Conservation (phyloP, 2,888 invertebrate genomes). For the Drosophila anomelani region DNA sequence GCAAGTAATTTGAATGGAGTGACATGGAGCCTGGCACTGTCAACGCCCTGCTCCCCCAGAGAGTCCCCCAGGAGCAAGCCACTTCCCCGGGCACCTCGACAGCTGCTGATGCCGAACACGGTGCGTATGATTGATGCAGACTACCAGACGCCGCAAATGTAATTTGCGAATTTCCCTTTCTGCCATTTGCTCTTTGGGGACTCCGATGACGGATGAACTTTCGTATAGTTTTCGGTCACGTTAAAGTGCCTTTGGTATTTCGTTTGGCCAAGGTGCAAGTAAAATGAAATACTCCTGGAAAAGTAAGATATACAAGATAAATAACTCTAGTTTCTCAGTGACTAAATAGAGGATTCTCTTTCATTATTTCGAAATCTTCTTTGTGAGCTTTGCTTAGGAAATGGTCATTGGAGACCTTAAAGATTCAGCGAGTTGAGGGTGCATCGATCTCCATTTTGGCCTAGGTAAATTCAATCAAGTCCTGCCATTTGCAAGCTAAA, state of each 20-base stretch:
- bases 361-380: too few relatives aligned
- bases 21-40: slow-evolving; percentile 38
- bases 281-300: slow-evolving; percentile 3
- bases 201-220: slow-evolving; percentile 61
- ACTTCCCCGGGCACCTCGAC: slow-evolving; percentile 44
- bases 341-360: too few relatives aligned
- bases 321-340: too few relatives aligned
- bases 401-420: not conserved
- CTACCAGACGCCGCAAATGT: slow-evolving; percentile 67
- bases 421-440: not conserved
- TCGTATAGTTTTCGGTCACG: slow-evolving; percentile 53
- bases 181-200: slow-evolving; percentile 56
- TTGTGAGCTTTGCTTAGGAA: not conserved
- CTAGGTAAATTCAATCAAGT: slow-evolving; percentile 72
- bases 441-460: slow-evolving; percentile 60
- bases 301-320: too few relatives aligned
- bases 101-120: slow-evolving; percentile 52
- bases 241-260: slow-evolving; percentile 51
- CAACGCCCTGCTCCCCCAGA: slow-evolving; percentile 28
- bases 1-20: slow-evolving; percentile 28
- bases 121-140: slow-evolving; percentile 76
- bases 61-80: slow-evolving; percentile 48
- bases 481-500: slow-evolving; percentile 78
- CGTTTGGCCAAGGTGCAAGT: slow-evolving; percentile 25
- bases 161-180: slow-evolving; percentile 55